Conservation (phyloP, 2,113 vertebrate species). For the Dissostichus mawsoni region DNA sequence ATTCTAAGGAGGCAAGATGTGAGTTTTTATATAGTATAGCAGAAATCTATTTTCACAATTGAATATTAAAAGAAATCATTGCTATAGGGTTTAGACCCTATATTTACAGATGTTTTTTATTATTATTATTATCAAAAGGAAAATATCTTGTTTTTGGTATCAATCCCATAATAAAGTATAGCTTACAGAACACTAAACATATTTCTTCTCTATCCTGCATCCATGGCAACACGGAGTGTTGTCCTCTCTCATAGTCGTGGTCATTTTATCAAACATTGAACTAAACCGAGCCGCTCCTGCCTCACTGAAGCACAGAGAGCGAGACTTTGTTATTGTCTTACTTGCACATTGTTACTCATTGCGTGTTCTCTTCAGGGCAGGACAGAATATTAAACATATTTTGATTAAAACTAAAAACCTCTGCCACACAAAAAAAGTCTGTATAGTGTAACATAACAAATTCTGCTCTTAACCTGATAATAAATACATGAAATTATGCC, state of each 20-base stretch:
- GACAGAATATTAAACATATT: constrained; percentile 38
- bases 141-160: neutral
- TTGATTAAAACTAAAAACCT: constrained; percentile 31
- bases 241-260: constrained; percentile 55
- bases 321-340: constrained; percentile 59
- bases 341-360: constrained; percentile 55
- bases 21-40: constrained; percentile 34
- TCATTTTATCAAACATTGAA: constrained; percentile 63
- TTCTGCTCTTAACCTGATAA: constrained; percentile 1
- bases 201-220: constrained; percentile 30
- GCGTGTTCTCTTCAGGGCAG: constrained; percentile 54
- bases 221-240: constrained; percentile 46
- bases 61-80: neutral
- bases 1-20: neutral
- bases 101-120: neutral
- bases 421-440: neutral
- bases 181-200: constrained; percentile 33
- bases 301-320: constrained; percentile 59
- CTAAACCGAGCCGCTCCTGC: constrained; percentile 55
- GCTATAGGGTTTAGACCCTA: neutral
- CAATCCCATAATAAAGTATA: constrained; percentile 1
- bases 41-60: constrained; percentile 35
- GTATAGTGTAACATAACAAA: constrained; percentile 8
- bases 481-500: neutral
- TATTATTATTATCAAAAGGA: neutral